These are phyloP conservation scores for Dyspetes luteomarginatus DNA, from an alignment of 2,888 invertebrate species.

Conservation along the genomic window DNA sequence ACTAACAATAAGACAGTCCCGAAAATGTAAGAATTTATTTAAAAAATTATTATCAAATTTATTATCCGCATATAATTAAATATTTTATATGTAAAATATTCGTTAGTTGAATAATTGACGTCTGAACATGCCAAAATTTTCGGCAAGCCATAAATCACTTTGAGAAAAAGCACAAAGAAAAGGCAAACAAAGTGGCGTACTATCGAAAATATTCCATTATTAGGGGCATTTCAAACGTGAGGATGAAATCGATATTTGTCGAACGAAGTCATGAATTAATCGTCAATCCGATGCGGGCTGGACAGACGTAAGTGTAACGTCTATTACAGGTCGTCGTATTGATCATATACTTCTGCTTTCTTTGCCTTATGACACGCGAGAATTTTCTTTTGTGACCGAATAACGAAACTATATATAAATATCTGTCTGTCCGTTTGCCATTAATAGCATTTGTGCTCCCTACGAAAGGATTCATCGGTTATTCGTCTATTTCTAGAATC, in stretches of 20 bases:
- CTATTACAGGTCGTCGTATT: conserved; percentile 56
- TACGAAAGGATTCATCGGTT: conserved; percentile 27
- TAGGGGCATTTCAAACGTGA: not conserved
- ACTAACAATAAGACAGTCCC: too few species aligned
- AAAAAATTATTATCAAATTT: too few species aligned
- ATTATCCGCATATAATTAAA: too few species aligned
- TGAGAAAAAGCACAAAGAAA: too few species aligned
- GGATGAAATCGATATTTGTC: not conserved
- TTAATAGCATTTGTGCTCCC: conserved; percentile 31
- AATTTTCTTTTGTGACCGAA: conserved; percentile 10
- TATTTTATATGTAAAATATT: too few species aligned
- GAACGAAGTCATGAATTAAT: conserved; percentile 52
- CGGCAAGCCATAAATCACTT: too few species aligned
- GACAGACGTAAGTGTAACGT: conserved; percentile 57
- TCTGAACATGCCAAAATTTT: too few species aligned
- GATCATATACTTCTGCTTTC: conserved; percentile 38
- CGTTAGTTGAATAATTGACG: too few species aligned
- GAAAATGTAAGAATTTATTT: too few species aligned
- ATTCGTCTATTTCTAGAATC: conserved; percentile 54
- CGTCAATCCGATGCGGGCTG: conserved; percentile 17
- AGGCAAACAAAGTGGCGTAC: too few species aligned
- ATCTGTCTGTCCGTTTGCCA: conserved; percentile 35
- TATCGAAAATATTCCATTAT: not conserved
- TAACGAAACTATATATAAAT: not conserved
- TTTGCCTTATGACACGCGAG: not conserved